Conservation (phyloP, 1,140 invertebrate genomes). For the Drosophila teissieri region DNA sequence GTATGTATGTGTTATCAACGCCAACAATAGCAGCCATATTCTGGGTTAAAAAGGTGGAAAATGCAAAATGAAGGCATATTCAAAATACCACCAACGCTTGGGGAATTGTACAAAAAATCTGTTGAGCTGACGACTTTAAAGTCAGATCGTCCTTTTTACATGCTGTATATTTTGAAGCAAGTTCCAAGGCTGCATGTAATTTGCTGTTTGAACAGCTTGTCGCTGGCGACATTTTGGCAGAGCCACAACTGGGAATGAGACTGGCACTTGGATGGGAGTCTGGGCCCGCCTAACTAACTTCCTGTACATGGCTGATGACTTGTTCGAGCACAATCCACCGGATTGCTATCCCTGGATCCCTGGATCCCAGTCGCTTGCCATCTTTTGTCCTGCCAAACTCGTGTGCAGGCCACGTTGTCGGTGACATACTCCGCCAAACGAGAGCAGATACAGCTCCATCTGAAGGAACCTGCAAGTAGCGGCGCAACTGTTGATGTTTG, state of each 20-base stretch:
- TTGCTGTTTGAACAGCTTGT: constrained; percentile 70
- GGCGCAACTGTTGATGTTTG: constrained; percentile 47
- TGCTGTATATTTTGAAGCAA: not conserved
- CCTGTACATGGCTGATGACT: constrained; percentile 79
- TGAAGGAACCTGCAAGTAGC: constrained; percentile 32
- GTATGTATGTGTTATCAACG: constrained; percentile 27
- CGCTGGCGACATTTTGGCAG: constrained; percentile 74
- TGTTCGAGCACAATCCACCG: constrained; percentile 52
- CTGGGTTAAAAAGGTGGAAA: constrained; percentile 28
- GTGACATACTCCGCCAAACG: constrained; percentile 71
- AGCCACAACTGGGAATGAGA: constrained; percentile 34
- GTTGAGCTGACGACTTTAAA: constrained; percentile 37
- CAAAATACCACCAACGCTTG: constrained; percentile 31
- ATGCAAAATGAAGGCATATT: constrained; percentile 35
- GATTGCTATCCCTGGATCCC: not conserved
- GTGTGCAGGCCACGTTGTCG: constrained; percentile 57
- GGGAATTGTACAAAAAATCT: constrained; percentile 32
- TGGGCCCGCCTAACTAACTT: constrained; percentile 74
- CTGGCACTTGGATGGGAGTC: constrained; percentile 32
- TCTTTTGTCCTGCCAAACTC: constrained; percentile 70
- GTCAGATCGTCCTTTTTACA: not conserved
- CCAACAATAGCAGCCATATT: constrained; percentile 22
- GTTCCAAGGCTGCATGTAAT: constrained; percentile 45
- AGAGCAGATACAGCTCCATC: constrained; percentile 38
- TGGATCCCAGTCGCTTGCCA: constrained; percentile 45